These are phyloP conservation scores for Apotomis capreana DNA, from an alignment of 2,888 invertebrate species.

Conservation along the genomic window DNA sequence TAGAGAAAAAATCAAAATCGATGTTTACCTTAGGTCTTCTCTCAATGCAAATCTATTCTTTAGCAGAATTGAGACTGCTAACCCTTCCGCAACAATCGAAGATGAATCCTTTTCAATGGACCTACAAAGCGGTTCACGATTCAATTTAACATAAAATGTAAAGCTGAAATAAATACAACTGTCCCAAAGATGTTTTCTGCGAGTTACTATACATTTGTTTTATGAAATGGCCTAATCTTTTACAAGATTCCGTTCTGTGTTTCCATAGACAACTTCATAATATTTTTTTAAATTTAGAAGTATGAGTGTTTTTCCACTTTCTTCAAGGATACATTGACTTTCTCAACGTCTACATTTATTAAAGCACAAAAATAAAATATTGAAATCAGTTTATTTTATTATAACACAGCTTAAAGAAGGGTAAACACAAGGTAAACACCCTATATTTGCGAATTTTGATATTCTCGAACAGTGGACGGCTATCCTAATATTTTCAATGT, in stretches of 20 bases:
- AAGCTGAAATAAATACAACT: constrained; percentile 84
- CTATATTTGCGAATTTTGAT: not conserved
- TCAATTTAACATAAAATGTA: constrained; percentile 82
- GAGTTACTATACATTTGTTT: constrained; percentile 84
- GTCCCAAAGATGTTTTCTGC: constrained; percentile 83
- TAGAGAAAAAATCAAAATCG: constrained; percentile 80
- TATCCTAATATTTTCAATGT: constrained; percentile 21
- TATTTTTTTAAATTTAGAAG: constrained; percentile 74
- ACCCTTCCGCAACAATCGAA: constrained; percentile 79
- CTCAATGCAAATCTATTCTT: constrained; percentile 82
- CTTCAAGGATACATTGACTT: constrained; percentile 54
- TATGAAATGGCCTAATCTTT: constrained; percentile 85
- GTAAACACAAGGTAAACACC: not conserved
- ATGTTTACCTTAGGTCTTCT: constrained; percentile 84
- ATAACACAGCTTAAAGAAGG: not conserved
- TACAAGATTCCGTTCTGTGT: constrained; percentile 84
- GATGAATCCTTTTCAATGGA: constrained; percentile 78
- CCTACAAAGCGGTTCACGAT: constrained; percentile 78
- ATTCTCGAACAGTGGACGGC: not conserved
- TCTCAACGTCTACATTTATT: constrained; percentile 43
- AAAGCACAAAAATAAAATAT: not conserved
- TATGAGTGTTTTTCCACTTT: constrained; percentile 67
- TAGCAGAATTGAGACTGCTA: constrained; percentile 81
- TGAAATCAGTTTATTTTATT: not conserved
- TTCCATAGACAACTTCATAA: constrained; percentile 77